Evolutionary conservation across 2,113 vertebrate species (phyloP).

Genomic region (Cnemophilus loriae): DNA sequence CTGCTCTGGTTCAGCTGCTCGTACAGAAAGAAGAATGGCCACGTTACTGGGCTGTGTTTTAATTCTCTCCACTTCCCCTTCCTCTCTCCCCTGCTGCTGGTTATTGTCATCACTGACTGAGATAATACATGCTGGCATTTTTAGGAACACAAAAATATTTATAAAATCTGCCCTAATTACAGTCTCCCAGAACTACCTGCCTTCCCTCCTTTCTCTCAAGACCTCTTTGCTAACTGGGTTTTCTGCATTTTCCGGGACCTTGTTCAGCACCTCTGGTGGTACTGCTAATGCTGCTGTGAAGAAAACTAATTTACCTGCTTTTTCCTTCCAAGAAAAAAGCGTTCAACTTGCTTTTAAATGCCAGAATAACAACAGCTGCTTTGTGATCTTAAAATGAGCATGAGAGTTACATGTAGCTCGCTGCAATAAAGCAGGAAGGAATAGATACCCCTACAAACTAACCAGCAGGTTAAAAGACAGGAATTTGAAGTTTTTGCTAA

Average conservation of each 20-base stretch:
- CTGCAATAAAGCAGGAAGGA: background rate
- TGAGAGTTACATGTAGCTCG: background rate
- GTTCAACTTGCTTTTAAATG: background rate
- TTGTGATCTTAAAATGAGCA: slow-evolving; percentile 3
- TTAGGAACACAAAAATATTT: slow-evolving; percentile 47
- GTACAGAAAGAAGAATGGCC: background rate
- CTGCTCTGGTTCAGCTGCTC: background rate
- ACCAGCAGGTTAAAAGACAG: background rate
- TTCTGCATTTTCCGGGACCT: background rate
- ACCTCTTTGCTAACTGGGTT: background rate
- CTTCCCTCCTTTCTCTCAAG: background rate
- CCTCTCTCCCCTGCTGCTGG: slow-evolving; percentile 42
- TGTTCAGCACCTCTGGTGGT: background rate
- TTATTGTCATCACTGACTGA: slow-evolving; percentile 28
- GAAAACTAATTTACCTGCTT: background rate
- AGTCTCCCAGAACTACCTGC: background rate
- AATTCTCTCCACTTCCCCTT: slow-evolving; percentile 34
- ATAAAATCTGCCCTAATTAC: slow-evolving; percentile 33
- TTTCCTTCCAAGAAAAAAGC: background rate
- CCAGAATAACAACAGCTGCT: background rate
- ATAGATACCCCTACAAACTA: background rate
- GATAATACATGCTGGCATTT: slow-evolving; percentile 28
- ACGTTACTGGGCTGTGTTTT: background rate
- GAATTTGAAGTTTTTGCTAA: background rate
- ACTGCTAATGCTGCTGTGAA: background rate